Conservation (phyloP, 2,113 vertebrate species). For the Mirza zaza region DNA sequence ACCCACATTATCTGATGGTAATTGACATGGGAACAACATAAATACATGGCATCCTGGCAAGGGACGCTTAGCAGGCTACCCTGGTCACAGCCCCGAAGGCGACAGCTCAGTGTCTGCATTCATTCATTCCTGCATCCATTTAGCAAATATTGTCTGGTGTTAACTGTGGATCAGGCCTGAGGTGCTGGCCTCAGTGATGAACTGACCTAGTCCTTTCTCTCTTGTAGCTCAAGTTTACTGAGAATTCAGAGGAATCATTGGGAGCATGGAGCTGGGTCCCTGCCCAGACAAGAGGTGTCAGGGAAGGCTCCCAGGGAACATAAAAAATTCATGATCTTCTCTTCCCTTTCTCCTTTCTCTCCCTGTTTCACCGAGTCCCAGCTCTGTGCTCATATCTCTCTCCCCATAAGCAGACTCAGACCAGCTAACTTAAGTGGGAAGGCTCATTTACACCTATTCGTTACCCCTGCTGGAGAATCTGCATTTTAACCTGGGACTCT, state of each 20-base stretch:
- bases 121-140: background rate
- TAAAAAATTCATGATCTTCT: background rate
- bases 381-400: background rate
- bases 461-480: background rate
- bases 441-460: background rate
- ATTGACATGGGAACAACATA: background rate
- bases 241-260: background rate
- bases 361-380: background rate
- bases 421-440: background rate
- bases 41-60: background rate
- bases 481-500: background rate
- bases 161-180: background rate
- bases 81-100: background rate
- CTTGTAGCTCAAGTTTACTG: background rate
- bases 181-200: background rate
- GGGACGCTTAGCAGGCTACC: background rate
- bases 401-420: background rate
- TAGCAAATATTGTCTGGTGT: background rate
- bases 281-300: background rate
- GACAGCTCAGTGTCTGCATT: background rate
- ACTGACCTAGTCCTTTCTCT: background rate
- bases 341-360: background rate
- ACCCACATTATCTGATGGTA: background rate
- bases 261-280: background rate
- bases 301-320: background rate